Conservation (phyloP, 1,140 invertebrate genomes). For the Cydia strobilella region DNA sequence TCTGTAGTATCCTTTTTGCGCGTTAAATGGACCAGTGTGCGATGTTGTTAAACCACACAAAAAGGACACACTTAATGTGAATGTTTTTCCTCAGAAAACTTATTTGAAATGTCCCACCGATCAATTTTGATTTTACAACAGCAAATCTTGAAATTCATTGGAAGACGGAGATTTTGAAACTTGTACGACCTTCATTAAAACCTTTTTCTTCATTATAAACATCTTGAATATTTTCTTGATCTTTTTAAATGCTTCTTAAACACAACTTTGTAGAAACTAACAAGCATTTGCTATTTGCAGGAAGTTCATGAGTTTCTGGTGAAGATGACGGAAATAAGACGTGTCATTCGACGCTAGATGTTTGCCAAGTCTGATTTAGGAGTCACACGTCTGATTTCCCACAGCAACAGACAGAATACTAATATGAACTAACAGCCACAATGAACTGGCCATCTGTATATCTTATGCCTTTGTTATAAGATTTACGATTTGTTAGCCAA, state of each 20-base stretch:
- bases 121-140: background rate
- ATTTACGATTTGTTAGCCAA: too few species aligned
- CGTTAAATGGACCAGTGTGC: constrained; percentile 7
- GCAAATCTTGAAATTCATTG: background rate
- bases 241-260: too few species aligned
- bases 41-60: constrained; percentile 11
- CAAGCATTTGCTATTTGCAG: background rate
- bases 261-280: too few species aligned
- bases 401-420: background rate
- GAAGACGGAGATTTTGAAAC: background rate
- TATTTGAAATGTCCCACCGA: background rate
- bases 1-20: background rate
- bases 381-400: background rate
- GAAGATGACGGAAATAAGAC: background rate
- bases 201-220: background rate
- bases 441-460: background rate
- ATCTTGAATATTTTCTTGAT: too few species aligned
- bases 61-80: background rate
- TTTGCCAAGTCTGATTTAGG: constrained; percentile 16
- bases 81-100: background rate
- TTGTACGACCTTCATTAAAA: background rate
- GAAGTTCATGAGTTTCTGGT: background rate
- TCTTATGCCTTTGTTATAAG: background rate
- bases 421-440: background rate
- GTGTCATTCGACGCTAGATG: constrained; percentile 6